phyloP scores from a whole-genome alignment of 2,888 invertebrate genomes.

The Mycalesis mineus region DNA sequence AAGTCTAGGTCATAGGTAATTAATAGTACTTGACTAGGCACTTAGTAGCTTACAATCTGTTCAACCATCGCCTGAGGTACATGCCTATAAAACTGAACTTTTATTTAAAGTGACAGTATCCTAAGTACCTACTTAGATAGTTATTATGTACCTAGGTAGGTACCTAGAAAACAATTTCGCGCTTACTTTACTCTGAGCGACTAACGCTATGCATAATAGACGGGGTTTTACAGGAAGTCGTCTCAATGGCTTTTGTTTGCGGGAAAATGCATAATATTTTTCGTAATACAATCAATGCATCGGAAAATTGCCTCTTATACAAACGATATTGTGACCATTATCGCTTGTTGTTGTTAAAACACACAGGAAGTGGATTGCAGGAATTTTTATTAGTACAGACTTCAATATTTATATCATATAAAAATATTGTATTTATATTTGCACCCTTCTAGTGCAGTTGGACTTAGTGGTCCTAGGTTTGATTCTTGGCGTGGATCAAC shows the following conservation, averaged over 20 bases:
- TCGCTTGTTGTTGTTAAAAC: constrained; percentile 44
- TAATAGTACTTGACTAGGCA: too few relatives aligned
- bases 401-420: background rate
- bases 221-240: constrained; percentile 61
- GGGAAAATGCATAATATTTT: constrained; percentile 63
- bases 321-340: constrained; percentile 48
- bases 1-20: too few relatives aligned
- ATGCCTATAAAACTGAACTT: constrained; percentile 3
- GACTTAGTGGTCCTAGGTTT: too few relatives aligned
- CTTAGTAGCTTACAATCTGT: too few relatives aligned
- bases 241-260: constrained; percentile 65
- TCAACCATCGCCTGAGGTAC: too few relatives aligned
- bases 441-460: too few relatives aligned
- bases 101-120: constrained; percentile 16
- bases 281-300: constrained; percentile 47
- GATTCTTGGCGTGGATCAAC: too few relatives aligned
- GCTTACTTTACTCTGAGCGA: constrained; percentile 64
- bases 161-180: constrained; percentile 62
- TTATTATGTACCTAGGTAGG: background rate
- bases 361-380: constrained; percentile 48
- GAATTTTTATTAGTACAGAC: background rate
- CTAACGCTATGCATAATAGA: constrained; percentile 62
- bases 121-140: too few relatives aligned
- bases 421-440: background rate
- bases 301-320: constrained; percentile 58